Conservation (phyloP, 1,140 invertebrate genomes). For the honey bee (Apis mellifera) region Amel_HAv3.1 CM009935.2:13607501-13608000, state of each 20-base stretch:
- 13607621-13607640: neutral
- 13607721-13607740: conserved; percentile 14
- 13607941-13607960: conserved; percentile 3
- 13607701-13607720: conserved; percentile 7
- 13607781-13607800: conserved; percentile 69
- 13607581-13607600: neutral
- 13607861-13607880: conserved; percentile 64
- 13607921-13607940: conserved; percentile 15
- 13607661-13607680: neutral
- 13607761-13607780: conserved; percentile 50
- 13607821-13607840: conserved; percentile 72
- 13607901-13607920: conserved; percentile 18
- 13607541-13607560: neutral
- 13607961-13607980: conserved; percentile 20
- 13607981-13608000: conserved; percentile 53
- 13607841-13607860: conserved; percentile 78
- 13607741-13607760: conserved; percentile 18
- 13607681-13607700: neutral
- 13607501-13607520: too few relatives aligned
- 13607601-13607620: conserved; percentile 11
- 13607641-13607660: neutral
- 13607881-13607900: conserved; percentile 48
- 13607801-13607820: conserved; percentile 75
- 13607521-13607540: neutral
- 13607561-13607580: conserved; percentile 14